Conservation (phyloP, 2,113 vertebrate species). For the Phaethon lepturus region DNA sequence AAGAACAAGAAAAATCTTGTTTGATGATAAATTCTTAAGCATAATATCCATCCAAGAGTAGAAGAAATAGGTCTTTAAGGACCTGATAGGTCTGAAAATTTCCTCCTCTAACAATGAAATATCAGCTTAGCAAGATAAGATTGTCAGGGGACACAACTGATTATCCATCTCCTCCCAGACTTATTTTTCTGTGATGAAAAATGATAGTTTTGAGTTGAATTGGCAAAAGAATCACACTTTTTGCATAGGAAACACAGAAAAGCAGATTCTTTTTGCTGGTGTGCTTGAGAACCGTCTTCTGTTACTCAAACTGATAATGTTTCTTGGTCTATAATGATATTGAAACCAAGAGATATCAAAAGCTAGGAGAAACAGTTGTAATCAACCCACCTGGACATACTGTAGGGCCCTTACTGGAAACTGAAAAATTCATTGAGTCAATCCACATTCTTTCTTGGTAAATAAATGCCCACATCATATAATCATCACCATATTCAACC, state of each 20-base stretch:
- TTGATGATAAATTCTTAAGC: background rate
- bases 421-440: background rate
- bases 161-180: background rate
- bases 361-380: background rate
- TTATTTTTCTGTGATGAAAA: background rate
- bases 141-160: background rate
- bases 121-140: background rate
- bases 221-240: background rate
- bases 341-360: background rate
- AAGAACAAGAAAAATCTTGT: background rate
- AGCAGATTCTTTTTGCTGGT: background rate
- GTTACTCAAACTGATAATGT: background rate
- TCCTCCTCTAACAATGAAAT: background rate
- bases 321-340: background rate
- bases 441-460: background rate
- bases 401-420: background rate
- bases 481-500: background rate
- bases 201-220: background rate
- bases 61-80: background rate
- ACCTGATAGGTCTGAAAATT: background rate
- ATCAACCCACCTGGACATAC: background rate
- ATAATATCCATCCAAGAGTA: background rate
- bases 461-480: background rate
- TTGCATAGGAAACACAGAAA: background rate
- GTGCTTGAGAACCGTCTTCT: background rate